Evolutionary conservation across 2,113 vertebrate species (phyloP).

Genomic region (Coturnix japonica): DNA sequence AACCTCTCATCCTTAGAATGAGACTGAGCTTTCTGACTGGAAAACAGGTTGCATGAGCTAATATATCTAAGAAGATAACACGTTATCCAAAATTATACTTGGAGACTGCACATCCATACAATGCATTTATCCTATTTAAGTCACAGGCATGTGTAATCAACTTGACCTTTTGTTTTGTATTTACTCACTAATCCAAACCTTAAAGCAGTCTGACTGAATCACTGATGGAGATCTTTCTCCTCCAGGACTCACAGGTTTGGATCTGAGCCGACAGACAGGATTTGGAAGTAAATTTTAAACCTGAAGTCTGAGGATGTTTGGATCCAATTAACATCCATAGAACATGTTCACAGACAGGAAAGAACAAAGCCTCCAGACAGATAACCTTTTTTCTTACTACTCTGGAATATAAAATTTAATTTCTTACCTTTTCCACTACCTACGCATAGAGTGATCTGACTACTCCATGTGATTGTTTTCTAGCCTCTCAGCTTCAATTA

Average conservation of each 20-base stretch:
- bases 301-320: not conserved
- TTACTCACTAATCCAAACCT: not conserved
- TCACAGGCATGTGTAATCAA: not conserved
- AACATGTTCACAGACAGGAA: not conserved
- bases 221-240: not conserved
- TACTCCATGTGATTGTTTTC: not conserved
- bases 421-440: not conserved
- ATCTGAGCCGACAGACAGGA: fast-evolving
- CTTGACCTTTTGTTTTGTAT: slow-evolving; percentile 14
- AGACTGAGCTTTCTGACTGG: slow-evolving; percentile 16
- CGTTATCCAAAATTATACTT: not conserved
- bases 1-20: not conserved
- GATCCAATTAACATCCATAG: not conserved
- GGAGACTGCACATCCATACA: not conserved
- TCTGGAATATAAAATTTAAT: not conserved
- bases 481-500: not conserved
- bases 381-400: not conserved
- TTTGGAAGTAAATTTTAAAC: not conserved
- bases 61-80: not conserved
- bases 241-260: not conserved
- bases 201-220: not conserved
- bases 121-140: not conserved
- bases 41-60: not conserved
- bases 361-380: slow-evolving; percentile 5
- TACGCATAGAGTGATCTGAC: not conserved